Evolutionary conservation across 2,888 invertebrate genomes (phyloP).

Genomic region (Philaethria dido): DNA sequence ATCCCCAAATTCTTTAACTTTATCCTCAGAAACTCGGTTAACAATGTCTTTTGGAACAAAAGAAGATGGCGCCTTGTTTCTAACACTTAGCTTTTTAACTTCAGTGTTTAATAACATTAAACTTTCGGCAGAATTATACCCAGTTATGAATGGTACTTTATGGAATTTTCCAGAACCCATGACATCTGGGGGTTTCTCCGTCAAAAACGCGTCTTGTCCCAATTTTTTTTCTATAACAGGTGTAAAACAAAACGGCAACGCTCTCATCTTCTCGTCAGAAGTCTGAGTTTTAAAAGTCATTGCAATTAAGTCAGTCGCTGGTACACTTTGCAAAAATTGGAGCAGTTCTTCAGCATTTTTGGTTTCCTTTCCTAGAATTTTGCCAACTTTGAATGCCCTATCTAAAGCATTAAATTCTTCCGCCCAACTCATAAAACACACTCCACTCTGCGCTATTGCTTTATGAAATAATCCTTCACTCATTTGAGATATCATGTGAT

Average conservation of each 20-base stretch:
- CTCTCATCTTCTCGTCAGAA: constrained; percentile 50
- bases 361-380: constrained; percentile 49
- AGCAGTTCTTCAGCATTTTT: constrained; percentile 47
- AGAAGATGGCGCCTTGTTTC: constrained; percentile 48
- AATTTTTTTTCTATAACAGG: constrained; percentile 61
- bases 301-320: constrained; percentile 47
- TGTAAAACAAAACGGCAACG: constrained; percentile 52
- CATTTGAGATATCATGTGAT: constrained; percentile 62
- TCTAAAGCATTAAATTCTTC: constrained; percentile 43
- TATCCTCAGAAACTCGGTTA: constrained; percentile 43
- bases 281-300: constrained; percentile 49
- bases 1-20: constrained; percentile 46
- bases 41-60: constrained; percentile 52
- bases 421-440: constrained; percentile 51
- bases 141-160: constrained; percentile 53
- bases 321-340: constrained; percentile 48
- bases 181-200: constrained; percentile 49
- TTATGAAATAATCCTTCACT: constrained; percentile 61
- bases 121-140: constrained; percentile 56
- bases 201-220: constrained; percentile 51
- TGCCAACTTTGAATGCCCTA: constrained; percentile 49
- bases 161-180: constrained; percentile 48
- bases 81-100: constrained; percentile 48
- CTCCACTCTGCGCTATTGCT: constrained; percentile 62
- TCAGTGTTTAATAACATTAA: constrained; percentile 43